Evolutionary conservation across 2,113 vertebrate species (phyloP).

Genomic region (Sporophila hypoxantha): DNA sequence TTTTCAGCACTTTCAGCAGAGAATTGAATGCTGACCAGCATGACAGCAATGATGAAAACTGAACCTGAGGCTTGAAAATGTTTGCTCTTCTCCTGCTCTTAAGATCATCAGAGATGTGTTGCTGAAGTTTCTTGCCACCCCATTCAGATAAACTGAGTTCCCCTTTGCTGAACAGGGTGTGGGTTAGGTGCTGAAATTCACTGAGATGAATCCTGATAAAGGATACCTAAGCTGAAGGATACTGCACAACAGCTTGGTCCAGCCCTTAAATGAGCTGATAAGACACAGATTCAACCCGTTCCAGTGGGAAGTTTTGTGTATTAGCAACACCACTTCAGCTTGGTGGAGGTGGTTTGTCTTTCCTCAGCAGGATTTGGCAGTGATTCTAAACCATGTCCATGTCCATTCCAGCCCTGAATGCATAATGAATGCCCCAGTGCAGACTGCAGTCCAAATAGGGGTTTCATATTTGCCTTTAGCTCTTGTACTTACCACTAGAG

Average conservation of each 20-base stretch:
- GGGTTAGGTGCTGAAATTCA: background rate
- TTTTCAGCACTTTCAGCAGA: background rate
- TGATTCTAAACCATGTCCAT: background rate
- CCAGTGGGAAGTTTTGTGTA: background rate
- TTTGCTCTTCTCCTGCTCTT: background rate
- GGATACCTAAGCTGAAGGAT: background rate
- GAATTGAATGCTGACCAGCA: background rate
- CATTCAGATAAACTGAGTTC: background rate
- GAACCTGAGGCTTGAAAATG: background rate
- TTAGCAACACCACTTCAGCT: background rate
- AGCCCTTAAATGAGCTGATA: background rate
- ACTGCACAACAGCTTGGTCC: accelerated
- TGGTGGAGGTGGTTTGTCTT: background rate
- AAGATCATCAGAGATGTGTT: background rate
- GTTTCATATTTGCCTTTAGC: background rate
- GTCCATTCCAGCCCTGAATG: background rate
- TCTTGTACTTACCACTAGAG: background rate
- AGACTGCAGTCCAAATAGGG: background rate
- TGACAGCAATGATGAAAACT: background rate
- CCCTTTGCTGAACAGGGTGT: background rate
- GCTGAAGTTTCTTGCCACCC: background rate
- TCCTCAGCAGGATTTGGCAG: background rate
- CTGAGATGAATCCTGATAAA: background rate
- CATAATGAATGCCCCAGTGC: background rate
- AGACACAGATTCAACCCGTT: background rate